Conservation (phyloP, 2,888 invertebrate species). For the Sinodicranocentrus sp. region DNA sequence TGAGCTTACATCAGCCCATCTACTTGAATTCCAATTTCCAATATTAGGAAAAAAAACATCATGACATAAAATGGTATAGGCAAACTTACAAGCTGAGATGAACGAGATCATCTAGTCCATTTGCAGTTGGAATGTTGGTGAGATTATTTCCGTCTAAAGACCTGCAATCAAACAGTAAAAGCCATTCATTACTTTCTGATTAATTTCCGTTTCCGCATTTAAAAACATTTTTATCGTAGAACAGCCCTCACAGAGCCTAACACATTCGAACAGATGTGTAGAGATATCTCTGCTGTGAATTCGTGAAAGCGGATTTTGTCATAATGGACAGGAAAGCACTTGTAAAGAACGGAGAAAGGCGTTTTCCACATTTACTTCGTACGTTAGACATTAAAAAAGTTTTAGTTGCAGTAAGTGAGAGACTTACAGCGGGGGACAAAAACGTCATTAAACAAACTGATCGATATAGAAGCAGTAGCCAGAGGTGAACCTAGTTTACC, state of each 20-base stretch:
- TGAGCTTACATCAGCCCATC: too few species aligned
- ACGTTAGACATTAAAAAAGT: too few species aligned
- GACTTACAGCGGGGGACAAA: constrained; percentile 15
- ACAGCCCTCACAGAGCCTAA: too few species aligned
- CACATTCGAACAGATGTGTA: too few species aligned
- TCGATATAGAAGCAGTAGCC: constrained; percentile 55
- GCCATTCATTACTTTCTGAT: constrained; percentile 29
- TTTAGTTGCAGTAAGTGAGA: too few species aligned
- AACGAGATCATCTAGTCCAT: constrained; percentile 78
- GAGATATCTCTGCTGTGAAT: too few species aligned
- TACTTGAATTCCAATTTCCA: too few species aligned
- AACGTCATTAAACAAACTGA: constrained; percentile 63
- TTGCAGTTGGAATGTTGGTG: constrained; percentile 80
- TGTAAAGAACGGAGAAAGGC: too few species aligned
- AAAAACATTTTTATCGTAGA: background rate
- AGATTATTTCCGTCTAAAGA: constrained; percentile 82
- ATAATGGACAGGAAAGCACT: too few species aligned
- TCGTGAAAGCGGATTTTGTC: too few species aligned
- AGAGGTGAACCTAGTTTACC: constrained; percentile 13
- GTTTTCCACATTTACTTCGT: too few species aligned
- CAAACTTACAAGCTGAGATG: constrained; percentile 80
- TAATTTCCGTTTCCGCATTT: constrained; percentile 19
- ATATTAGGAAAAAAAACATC: background rate
- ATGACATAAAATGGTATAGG: background rate
- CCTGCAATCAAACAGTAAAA: constrained; percentile 77